These are phyloP conservation scores for Buteo buteo DNA, from an alignment of 2,113 vertebrate genomes.

Conservation along the genomic window DNA sequence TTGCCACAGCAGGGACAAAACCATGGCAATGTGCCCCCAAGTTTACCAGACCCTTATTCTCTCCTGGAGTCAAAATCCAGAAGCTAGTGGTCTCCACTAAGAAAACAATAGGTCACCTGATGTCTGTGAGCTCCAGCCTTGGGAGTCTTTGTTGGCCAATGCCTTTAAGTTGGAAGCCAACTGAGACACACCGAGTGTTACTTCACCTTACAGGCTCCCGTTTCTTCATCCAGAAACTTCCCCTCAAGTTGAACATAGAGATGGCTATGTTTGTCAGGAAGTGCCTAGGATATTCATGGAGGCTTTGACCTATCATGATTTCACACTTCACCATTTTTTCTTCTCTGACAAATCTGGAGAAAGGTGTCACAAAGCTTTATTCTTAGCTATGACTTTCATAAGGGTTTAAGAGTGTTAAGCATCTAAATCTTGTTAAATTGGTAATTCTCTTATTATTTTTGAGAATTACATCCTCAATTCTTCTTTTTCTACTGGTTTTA, in stretches of 20 bases:
- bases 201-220: background rate
- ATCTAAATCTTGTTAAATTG: background rate
- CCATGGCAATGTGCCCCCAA: background rate
- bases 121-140: background rate
- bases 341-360: background rate
- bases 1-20: background rate
- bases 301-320: background rate
- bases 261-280: background rate
- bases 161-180: background rate
- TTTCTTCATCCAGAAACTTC: background rate
- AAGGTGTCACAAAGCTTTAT: background rate
- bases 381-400: background rate
- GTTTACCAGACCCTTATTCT: background rate
- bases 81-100: background rate
- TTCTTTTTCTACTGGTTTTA: background rate
- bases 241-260: background rate
- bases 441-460: background rate
- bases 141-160: background rate
- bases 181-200: background rate
- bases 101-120: background rate
- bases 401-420: background rate
- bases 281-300: background rate
- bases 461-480: background rate
- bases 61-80: background rate
- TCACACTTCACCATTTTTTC: background rate